phyloP scores from a whole-genome alignment of 2,888 invertebrate species.

The Eupsilia transversa region DNA sequence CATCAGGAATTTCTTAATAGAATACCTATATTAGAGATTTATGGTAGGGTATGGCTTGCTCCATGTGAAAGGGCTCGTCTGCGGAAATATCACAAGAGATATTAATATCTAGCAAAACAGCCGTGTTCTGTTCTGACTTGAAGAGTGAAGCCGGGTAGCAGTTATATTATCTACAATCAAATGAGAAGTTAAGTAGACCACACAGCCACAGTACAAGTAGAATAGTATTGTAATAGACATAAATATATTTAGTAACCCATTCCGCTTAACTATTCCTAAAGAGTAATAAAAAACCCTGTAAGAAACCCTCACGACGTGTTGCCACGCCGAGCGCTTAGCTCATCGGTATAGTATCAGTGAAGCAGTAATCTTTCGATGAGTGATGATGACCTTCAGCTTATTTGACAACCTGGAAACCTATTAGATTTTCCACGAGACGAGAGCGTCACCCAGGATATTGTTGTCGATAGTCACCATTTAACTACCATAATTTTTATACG shows the following conservation, averaged over 20 bases:
- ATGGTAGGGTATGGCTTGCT: not conserved
- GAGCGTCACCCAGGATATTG: not conserved
- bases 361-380: no score
- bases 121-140: not conserved
- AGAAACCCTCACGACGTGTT: no score
- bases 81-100: not conserved
- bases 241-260: no score
- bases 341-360: no score
- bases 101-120: not conserved
- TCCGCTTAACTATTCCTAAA: no score
- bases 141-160: not conserved
- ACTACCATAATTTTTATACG: not conserved
- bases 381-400: no score
- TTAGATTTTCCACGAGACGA: no score
- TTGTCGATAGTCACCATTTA: not conserved
- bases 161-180: not conserved
- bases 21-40: not conserved
- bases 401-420: no score
- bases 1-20: not conserved
- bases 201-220: not conserved
- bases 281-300: no score
- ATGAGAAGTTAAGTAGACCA: not conserved
- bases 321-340: no score
- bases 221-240: no score
- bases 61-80: not conserved